A percentile compares a stretch with the other conserved stretches of the same genome.
Evolutionary conservation across 2,113 vertebrate species (phyloP).

Genomic region (Sigmodon hispidus): DNA sequence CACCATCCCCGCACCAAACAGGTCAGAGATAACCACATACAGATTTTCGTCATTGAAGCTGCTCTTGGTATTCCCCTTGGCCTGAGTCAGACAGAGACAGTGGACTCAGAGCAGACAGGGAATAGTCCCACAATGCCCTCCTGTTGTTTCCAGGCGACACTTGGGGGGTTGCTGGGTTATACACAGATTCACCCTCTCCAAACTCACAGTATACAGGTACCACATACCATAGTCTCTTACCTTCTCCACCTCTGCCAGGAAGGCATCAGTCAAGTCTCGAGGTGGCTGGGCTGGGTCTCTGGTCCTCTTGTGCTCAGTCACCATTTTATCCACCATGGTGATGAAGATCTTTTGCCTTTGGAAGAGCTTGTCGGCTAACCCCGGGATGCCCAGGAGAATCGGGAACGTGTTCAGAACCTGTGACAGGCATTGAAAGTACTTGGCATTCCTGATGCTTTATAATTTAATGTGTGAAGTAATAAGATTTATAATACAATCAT

Average conservation of each 20-base stretch:
- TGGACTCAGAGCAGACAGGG: not conserved
- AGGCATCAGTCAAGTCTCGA: slow-evolving; percentile 81
- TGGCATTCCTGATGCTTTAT: not conserved
- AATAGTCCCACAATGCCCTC: accelerated
- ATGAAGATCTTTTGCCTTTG: not conserved
- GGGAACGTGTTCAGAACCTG: slow-evolving; percentile 79
- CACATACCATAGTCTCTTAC: slow-evolving; percentile 42
- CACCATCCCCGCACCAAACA: slow-evolving; percentile 80
- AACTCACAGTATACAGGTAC: accelerated
- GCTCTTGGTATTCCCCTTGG: slow-evolving; percentile 59
- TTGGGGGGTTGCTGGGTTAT: accelerated
- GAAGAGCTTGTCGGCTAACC: slow-evolving; percentile 65
- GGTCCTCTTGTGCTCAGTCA: slow-evolving; percentile 70
- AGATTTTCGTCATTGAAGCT: slow-evolving; percentile 83
- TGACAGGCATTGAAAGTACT: accelerated
- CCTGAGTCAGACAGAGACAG: slow-evolving; percentile 65
- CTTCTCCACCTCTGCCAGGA: slow-evolving; percentile 84
- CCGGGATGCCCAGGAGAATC: slow-evolving; percentile 65
- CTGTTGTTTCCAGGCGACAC: accelerated
- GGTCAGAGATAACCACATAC: slow-evolving; percentile 59
- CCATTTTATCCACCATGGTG: slow-evolving; percentile 5
- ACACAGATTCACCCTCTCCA: too few relatives aligned
- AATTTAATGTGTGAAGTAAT: not conserved
- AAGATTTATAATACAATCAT: not conserved
- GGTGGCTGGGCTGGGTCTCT: slow-evolving; percentile 59